phyloP scores from a whole-genome alignment of 2,888 invertebrate species.

The Mongoloraphidia duomilia region DNA sequence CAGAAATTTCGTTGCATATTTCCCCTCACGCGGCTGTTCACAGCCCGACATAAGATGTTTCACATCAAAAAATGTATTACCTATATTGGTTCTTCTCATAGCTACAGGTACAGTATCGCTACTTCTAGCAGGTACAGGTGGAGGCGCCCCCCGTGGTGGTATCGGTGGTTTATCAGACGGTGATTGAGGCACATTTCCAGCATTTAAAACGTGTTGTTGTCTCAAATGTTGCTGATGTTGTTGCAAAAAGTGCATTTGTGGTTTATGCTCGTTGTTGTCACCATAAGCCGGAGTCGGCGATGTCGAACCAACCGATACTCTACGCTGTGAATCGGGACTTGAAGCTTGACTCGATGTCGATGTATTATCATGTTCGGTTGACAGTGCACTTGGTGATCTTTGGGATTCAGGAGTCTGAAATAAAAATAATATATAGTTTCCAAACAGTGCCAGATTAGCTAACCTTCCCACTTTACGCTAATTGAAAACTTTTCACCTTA shows the following conservation, averaged over 20 bases:
- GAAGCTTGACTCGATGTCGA: slow-evolving; percentile 40
- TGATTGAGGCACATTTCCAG: slow-evolving; percentile 17
- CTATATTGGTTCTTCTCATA: slow-evolving; percentile 19
- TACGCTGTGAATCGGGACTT: slow-evolving; percentile 36
- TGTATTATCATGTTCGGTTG: slow-evolving; percentile 28
- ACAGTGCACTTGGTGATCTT: slow-evolving; percentile 25
- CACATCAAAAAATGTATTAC: slow-evolving; percentile 14
- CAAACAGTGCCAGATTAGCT: too few species aligned
- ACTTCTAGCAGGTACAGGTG: slow-evolving; percentile 33
- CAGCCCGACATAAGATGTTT: too few species aligned
- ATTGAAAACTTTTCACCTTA: too few species aligned
- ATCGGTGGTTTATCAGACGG: slow-evolving; percentile 38
- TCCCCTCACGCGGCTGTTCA: too few species aligned
- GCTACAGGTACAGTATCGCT: slow-evolving; percentile 21
- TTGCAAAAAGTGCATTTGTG: slow-evolving; percentile 38
- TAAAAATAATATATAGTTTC: neutral
- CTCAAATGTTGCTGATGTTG: slow-evolving; percentile 26
- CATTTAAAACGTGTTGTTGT: slow-evolving; percentile 13
- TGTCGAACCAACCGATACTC: slow-evolving; percentile 25
- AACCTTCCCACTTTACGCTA: too few species aligned
- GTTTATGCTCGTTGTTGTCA: slow-evolving; percentile 26
- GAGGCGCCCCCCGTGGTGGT: slow-evolving; percentile 42
- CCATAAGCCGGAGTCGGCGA: slow-evolving; percentile 14
- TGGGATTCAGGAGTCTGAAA: slow-evolving; percentile 17
- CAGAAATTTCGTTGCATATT: too few species aligned